Base-by-base conservation (phyloP, 1,140 invertebrate species). In the Protaetia brevitarsis region DNA sequence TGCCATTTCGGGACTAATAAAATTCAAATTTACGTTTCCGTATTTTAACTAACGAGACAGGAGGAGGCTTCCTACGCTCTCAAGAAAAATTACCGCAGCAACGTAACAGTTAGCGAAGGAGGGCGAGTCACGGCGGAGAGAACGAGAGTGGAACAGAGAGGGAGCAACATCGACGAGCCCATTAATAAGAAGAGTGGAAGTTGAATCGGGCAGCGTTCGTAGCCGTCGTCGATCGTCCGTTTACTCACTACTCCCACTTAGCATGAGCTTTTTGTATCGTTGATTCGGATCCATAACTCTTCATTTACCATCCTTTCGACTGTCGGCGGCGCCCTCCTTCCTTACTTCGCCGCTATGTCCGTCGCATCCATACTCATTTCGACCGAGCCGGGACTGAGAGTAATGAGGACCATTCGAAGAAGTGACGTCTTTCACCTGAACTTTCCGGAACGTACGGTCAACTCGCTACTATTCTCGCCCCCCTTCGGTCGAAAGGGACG, bases 261-360 rank as follows among this genome's bases (percentile, higher is more conserved):
- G 67, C 70, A 73, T 72, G n/a, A n/a, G 41, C 41, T 69, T 66
- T 68, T 71, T 62, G 65, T 65, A 30, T 58, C 29, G 71, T 66
- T 70, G 72, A 72, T 72, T 71, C 69, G 68, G 69, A 74, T 72
- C 72, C 71, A 76, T 76, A 74, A 73, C 69, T 76, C 75, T 76
- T 76, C 73, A 76, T 76, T 76, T 76, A 58, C 69, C 69, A 51
- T 8, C n/a, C 67, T 63, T 60, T 23, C 41, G 41, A 23, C 41
- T 19, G 41, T 19, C 19, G 10, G 19, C 19, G 1, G 19, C 16
- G 19, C 19, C 19, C 19, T 10, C 16, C 41, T 19, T 19, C 41
- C 26, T 51, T n/a, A n/a, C n/a, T n/a, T n/a, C n/a, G n/a, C n/a
- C n/a, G n/a, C n/a, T n/a, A n/a, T n/a, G n/a, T n/a, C n/a, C 67